These are phyloP conservation scores for Chrysina gloriosa DNA, from an alignment of 2,888 invertebrate species.

Conservation along the genomic window DNA sequence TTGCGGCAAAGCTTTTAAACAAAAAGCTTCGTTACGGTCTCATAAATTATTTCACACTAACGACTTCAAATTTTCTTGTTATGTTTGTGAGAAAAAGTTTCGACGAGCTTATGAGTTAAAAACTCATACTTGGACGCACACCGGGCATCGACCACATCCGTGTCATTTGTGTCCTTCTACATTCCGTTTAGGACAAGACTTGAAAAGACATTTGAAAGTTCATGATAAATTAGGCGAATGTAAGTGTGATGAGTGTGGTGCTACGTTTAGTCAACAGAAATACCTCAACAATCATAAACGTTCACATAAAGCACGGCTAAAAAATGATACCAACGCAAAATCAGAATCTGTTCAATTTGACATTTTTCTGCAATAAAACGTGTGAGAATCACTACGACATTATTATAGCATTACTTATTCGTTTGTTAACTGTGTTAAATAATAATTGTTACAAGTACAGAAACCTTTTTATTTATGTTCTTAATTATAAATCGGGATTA, in stretches of 20 bases:
- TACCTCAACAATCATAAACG: constrained; percentile 61
- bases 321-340: background rate
- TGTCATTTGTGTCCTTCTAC: constrained; percentile 68
- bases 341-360: background rate
- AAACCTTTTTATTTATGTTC: no score
- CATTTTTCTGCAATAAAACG: background rate
- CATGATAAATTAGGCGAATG: constrained; percentile 63
- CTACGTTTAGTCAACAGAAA: constrained; percentile 65
- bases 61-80: constrained; percentile 63
- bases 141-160: constrained; percentile 68
- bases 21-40: constrained; percentile 67
- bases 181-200: constrained; percentile 65
- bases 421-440: no score
- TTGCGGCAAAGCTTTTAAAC: constrained; percentile 69
- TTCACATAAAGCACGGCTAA: constrained; percentile 42
- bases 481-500: no score
- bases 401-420: no score
- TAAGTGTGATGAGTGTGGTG: constrained; percentile 62
- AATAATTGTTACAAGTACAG: no score
- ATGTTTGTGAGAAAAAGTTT: constrained; percentile 69
- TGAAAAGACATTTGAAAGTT: constrained; percentile 62
- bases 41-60: constrained; percentile 65
- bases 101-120: constrained; percentile 68
- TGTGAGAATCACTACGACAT: no score
- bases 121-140: constrained; percentile 69